Evolutionary conservation across 2,113 vertebrate genomes (phyloP).

Genomic region (Pomatorhinus ruficollis): DNA sequence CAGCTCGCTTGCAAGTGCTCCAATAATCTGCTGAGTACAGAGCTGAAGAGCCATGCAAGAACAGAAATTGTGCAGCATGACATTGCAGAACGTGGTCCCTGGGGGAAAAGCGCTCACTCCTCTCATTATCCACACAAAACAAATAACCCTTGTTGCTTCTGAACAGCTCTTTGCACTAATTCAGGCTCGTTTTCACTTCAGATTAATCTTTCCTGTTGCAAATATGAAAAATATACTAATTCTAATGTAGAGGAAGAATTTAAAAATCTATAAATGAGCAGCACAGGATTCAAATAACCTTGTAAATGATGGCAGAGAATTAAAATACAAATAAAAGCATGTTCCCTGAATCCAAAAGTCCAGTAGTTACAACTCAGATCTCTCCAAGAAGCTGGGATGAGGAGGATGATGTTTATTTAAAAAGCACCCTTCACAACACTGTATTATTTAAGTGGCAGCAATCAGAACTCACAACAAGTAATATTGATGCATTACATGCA

Average conservation of each 20-base stretch:
- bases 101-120: neutral
- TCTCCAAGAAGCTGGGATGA: neutral
- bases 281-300: neutral
- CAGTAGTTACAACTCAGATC: neutral
- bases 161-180: neutral
- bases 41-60: neutral
- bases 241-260: neutral
- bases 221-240: neutral
- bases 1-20: rapidly evolving
- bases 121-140: neutral
- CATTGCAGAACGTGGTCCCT: neutral
- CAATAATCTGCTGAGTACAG: neutral
- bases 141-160: neutral
- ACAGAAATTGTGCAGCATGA: neutral
- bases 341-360: neutral
- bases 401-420: neutral
- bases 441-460: neutral
- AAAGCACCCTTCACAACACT: neutral
- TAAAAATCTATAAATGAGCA: neutral
- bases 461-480: neutral
- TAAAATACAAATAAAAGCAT: neutral
- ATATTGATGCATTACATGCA: neutral
- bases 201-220: neutral
- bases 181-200: neutral
- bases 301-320: neutral